Base-by-base conservation (phyloP, 1,140 invertebrate genomes). In the Halictus rubicundus region DNA sequence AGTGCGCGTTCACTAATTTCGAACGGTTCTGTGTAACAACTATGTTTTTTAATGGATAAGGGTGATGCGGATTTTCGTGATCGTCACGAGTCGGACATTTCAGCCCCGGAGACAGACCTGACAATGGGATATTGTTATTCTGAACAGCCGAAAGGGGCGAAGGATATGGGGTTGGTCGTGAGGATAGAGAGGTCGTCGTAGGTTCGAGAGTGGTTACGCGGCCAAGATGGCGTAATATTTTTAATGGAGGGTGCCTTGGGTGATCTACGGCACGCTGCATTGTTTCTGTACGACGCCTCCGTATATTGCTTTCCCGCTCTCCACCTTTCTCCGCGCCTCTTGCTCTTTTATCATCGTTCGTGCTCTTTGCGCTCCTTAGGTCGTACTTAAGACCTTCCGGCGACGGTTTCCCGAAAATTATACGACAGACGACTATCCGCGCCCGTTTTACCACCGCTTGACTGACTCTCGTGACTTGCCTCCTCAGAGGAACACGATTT, bases 151-250 rank as follows among this genome's bases (percentile, higher is more conserved):
- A 16, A 25, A 16, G 61, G 32, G 32, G 61, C 16, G 64, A 42
- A 27, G 61, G n/a, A 7, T 39, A 8, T 9, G 12, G 59, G 14
- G 66, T 46, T 59, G 68, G 57, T 37, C 69, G 63, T 32, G 69
- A 42, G 7, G 21, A 27, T 49, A 37, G 32, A 78, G 46, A 32
- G 54, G 32, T 69, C 66, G 66, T 23, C 66, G 66, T 23, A 66
- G 66, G 49, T 74, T 46, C 64, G n/a, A 59, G 61, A 61, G 68
- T 54, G 39, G 70, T 54, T 71, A 75, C 54, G 61, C 76, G 69
- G 68, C 39, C 82, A 87, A 87, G 85, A 80, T 87, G 86, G 85
- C 83, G 86, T 87, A 87, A 87, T 87, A 87, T 87, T 87, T 87
- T 87, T 87, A 87, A 87, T 87, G 86, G 86, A 84, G 77, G 81